Evolutionary conservation across 2,888 invertebrate genomes (phyloP).

Genomic region (Ophioninae sp.): DNA sequence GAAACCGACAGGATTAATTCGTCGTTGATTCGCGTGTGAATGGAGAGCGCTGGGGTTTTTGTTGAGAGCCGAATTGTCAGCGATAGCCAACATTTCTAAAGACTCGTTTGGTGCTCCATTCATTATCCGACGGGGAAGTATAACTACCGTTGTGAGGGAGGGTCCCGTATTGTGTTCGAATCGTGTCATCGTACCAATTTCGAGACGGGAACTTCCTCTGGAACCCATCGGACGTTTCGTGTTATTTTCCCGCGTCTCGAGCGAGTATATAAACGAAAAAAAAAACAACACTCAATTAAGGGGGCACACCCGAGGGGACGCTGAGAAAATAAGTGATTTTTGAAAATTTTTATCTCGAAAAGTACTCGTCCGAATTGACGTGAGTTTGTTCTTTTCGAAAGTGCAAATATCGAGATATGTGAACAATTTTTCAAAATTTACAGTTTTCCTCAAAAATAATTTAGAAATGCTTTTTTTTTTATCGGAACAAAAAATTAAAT

Average conservation of each 20-base stretch:
- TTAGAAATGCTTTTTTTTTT: too few relatives aligned
- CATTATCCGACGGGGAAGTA: constrained; percentile 55
- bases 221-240: constrained; percentile 15
- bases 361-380: too few relatives aligned
- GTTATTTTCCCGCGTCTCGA: background rate
- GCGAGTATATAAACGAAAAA: background rate
- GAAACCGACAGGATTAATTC: constrained; percentile 54
- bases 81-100: constrained; percentile 52
- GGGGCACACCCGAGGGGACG: too few relatives aligned
- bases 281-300: background rate
- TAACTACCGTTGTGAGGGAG: constrained; percentile 44
- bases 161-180: constrained; percentile 9
- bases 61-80: constrained; percentile 47
- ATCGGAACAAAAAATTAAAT: background rate
- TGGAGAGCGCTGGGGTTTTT: constrained; percentile 39
- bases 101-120: constrained; percentile 50
- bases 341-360: too few relatives aligned
- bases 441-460: too few relatives aligned
- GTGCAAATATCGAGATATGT: too few relatives aligned
- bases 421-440: too few relatives aligned
- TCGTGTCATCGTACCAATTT: constrained; percentile 21
- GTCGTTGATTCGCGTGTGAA: constrained; percentile 62
- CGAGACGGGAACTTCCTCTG: constrained; percentile 15
- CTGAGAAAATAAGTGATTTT: too few relatives aligned
- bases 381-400: too few relatives aligned